Percentiles rank a stretch among this genome's conserved stretches.
Conservation (phyloP, 2,113 vertebrate genomes). For the Macquaria australasica region DNA sequence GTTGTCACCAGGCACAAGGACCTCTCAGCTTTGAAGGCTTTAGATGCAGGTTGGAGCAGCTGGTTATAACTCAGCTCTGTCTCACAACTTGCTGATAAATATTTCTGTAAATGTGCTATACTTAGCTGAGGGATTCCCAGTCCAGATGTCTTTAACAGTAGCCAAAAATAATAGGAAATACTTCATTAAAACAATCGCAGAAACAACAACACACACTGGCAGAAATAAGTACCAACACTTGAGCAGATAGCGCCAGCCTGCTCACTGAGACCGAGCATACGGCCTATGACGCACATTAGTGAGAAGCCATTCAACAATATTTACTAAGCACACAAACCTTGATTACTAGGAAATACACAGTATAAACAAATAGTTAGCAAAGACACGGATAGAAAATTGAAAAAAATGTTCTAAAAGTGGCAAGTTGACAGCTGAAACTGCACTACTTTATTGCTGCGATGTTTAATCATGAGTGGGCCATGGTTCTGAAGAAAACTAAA, state of each 20-base stretch:
- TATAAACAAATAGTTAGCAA: constrained; percentile 54
- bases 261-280: constrained; percentile 12
- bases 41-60: not conserved
- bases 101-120: not conserved
- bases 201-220: constrained; percentile 12
- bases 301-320: constrained; percentile 52
- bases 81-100: not conserved
- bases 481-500: constrained; percentile 6
- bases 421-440: constrained; percentile 22
- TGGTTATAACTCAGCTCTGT: not conserved
- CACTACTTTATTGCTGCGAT: constrained; percentile 13
- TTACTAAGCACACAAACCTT: constrained; percentile 59
- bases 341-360: constrained; percentile 42
- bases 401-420: constrained; percentile 10
- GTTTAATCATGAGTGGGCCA: constrained; percentile 31
- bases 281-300: constrained; percentile 59
- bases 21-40: not conserved
- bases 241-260: constrained; percentile 16
- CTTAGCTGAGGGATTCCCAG: not conserved
- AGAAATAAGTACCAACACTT: constrained; percentile 38
- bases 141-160: constrained; percentile 14
- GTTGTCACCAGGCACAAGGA: not conserved
- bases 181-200: constrained; percentile 1
- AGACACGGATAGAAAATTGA: not conserved
- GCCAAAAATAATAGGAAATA: constrained; percentile 33